A percentile compares a stretch with the other conserved stretches of the same genome.
Conservation (phyloP, 1,140 invertebrate genomes). For the Anoplophora glabripennis region DNA sequence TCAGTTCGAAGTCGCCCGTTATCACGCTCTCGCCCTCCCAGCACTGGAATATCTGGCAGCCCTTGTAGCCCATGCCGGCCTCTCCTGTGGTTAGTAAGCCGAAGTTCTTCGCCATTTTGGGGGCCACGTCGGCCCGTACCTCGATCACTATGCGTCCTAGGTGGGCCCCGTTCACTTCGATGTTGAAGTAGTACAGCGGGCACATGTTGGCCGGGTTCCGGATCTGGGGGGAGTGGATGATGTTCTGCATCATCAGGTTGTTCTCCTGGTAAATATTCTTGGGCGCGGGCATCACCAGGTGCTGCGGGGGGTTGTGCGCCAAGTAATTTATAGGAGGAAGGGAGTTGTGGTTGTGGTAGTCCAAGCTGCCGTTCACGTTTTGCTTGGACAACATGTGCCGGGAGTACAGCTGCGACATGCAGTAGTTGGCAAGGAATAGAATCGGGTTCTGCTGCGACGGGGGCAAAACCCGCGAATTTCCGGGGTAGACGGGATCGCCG, state of each 20-base stretch:
- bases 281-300: conserved; percentile 45
- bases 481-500: conserved; percentile 49
- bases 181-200: conserved; percentile 73
- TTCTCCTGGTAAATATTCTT: conserved; percentile 44
- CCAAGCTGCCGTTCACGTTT: conserved; percentile 55
- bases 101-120: conserved; percentile 90
- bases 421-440: conserved; percentile 70
- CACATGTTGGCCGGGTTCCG: conserved; percentile 56
- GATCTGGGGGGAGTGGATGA: conserved; percentile 50
- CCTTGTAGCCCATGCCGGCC: conserved; percentile 73
- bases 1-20: conserved; percentile 76
- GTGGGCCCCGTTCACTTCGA: conserved; percentile 68
- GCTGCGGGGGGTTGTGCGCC: conserved; percentile 35
- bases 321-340: conserved; percentile 50
- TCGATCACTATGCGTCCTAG: conserved; percentile 79
- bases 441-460: conserved; percentile 58
- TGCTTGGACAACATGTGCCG: conserved; percentile 62
- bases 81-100: conserved; percentile 75
- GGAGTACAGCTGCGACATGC: conserved; percentile 69
- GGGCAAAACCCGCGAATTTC: conserved; percentile 50
- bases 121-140: conserved; percentile 78
- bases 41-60: conserved; percentile 77
- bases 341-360: conserved; percentile 52
- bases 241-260: conserved; percentile 43
- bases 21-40: conserved; percentile 80